Conservation (phyloP, 2,888 invertebrate species). For the Erebia aethiops region DNA sequence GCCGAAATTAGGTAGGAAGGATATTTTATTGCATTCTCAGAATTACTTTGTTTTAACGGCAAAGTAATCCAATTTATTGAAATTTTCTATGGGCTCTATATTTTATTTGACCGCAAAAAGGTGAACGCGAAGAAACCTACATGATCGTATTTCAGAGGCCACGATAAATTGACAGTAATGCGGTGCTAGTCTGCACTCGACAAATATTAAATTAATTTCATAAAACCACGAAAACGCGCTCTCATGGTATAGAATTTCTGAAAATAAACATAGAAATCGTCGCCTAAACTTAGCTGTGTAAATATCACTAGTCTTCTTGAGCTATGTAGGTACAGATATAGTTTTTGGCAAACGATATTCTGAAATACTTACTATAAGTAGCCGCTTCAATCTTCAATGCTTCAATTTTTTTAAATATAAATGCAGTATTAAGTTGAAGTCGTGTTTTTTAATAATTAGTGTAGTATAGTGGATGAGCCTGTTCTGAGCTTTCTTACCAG, state of each 20-base stretch:
- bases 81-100: too few relatives aligned
- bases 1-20: too few relatives aligned
- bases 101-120: neutral
- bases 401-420: too few relatives aligned
- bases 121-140: neutral
- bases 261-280: neutral
- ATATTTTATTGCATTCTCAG: too few relatives aligned
- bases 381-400: too few relatives aligned
- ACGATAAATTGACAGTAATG: conserved; percentile 18
- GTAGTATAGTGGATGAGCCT: too few relatives aligned
- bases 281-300: neutral
- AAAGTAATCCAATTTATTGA: neutral
- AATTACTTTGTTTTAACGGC: too few relatives aligned
- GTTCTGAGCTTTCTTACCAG: too few relatives aligned
- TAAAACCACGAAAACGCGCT: conserved; percentile 21
- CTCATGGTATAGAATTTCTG: conserved; percentile 11
- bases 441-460: too few relatives aligned
- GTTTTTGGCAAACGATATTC: neutral
- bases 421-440: too few relatives aligned
- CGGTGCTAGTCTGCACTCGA: conserved; percentile 22
- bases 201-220: conserved; percentile 28
- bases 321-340: neutral
- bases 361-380: too few relatives aligned
- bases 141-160: conserved; percentile 22
- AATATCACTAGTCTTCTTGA: neutral